Percentiles rank a stretch among this genome's conserved stretches.
These are phyloP conservation scores for Hyles lineata DNA, from an alignment of 2,888 invertebrate genomes.

Conservation along the genomic window DNA sequence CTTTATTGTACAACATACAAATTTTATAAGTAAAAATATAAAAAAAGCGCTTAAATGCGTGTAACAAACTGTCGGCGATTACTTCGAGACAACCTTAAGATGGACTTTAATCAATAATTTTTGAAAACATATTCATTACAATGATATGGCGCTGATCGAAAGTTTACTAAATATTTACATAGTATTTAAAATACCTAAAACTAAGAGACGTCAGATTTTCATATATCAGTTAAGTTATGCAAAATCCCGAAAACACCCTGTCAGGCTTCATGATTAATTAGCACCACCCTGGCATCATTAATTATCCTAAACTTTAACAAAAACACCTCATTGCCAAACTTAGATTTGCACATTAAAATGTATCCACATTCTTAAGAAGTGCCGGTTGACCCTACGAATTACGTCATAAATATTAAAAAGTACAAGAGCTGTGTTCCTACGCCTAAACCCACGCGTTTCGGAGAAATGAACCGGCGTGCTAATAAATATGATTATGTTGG, in stretches of 20 bases:
- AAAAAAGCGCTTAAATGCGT: too few relatives aligned
- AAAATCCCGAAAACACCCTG: neutral
- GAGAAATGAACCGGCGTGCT: neutral
- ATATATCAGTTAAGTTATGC: neutral
- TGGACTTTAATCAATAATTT: too few relatives aligned
- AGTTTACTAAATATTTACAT: neutral
- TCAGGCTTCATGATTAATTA: slow-evolving; percentile 8
- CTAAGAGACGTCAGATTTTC: neutral
- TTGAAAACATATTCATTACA: too few relatives aligned
- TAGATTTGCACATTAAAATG: slow-evolving; percentile 12
- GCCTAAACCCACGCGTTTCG: slow-evolving; percentile 18
- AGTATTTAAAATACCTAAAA: neutral
- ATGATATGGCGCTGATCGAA: too few relatives aligned
- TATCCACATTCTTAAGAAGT: neutral
- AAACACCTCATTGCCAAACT: slow-evolving; percentile 10
- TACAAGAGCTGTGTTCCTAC: slow-evolving; percentile 8
- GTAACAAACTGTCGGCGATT: too few relatives aligned
- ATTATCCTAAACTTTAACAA: neutral
- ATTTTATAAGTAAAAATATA: too few relatives aligned
- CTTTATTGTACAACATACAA: too few relatives aligned
- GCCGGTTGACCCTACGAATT: slow-evolving; percentile 1
- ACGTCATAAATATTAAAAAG: slow-evolving; percentile 23
- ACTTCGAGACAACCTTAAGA: too few relatives aligned
- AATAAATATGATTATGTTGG: neutral
- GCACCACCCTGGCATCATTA: neutral